Evolutionary conservation across 2,113 vertebrate species (phyloP), one percentile per base, ranked within the genome.

Genomic region (Hemibates koningsi): DNA sequence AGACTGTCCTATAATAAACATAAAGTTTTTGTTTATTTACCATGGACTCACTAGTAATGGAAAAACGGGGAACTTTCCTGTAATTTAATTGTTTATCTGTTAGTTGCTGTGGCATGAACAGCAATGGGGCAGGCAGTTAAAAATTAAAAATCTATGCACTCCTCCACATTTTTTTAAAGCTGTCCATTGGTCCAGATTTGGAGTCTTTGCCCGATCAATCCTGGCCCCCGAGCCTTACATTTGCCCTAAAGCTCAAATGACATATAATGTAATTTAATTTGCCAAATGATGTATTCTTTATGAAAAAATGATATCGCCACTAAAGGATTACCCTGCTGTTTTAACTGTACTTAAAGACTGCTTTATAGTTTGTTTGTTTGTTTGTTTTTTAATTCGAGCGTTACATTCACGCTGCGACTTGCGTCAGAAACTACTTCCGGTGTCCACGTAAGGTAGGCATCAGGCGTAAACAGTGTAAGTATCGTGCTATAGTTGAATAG

Each of bases 341-440:
- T 76, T 48, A 76, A 12, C 41, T 29, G 24, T 76, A 76, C 14
- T 48, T 76, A 10, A 73, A 27, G 41, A 17, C 41, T 45, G 21
- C 3, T 45, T 73, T 45, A 29, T 41, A 73, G 38, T 27, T 45
- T 27, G 38, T 73, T 27, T 14, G 32, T 19, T 1, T 63, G 29
- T 29, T 32, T 32, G 29, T 27, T 24, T 5, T 24, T 24, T 7
- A 1, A 17, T 9, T n/a, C 24, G 16, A 19, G 9, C 14, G 41
- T 32, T 12, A 57, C 82, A 61, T 57, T 68, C n/a, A 29, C 9
- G 10, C 6, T 12, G 12, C 59, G 36, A 5, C 79, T 16, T 85
- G 81, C 89, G 86, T 87, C 61, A 73, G 56, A 14, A 79, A 86
- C 54, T 82, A 11, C 88, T 93, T 95, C 94, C 93, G 90, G 90